phyloP scores from a whole-genome alignment of 1,140 invertebrate genomes.

The Aphidius gifuensis region DNA sequence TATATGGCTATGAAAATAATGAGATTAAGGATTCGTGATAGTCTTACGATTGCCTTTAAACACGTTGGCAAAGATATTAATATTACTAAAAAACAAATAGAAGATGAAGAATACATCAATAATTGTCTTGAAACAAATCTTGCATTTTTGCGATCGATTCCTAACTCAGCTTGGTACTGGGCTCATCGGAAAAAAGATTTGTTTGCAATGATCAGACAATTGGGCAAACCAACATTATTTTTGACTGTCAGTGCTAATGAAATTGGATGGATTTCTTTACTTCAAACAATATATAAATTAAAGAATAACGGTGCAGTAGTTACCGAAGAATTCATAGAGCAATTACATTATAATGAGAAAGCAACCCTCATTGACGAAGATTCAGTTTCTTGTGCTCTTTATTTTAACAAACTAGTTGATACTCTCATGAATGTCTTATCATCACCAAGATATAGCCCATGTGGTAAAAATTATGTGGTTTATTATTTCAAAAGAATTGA shows the following conservation, averaged over 20 bases:
- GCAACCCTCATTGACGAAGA: conserved; percentile 44
- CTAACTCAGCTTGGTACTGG: too few species aligned
- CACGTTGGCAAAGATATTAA: conserved; percentile 27
- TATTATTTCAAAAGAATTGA: conserved; percentile 42
- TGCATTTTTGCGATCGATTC: conserved; percentile 24
- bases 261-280: conserved; percentile 43
- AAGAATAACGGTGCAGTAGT: conserved; percentile 36
- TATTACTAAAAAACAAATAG: conserved; percentile 17
- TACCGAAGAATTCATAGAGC: too few species aligned
- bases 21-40: conserved; percentile 23
- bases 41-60: conserved; percentile 30
- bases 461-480: conserved; percentile 34
- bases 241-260: conserved; percentile 35
- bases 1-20: conserved; percentile 33
- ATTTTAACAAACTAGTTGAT: too few species aligned
- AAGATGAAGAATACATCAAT: conserved; percentile 23
- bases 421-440: too few species aligned
- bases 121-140: conserved; percentile 29
- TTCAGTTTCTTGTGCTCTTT: conserved; percentile 48
- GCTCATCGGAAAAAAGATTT: conserved; percentile 42
- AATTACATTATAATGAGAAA: conserved; percentile 35
- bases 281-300: conserved; percentile 44
- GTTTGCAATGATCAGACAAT: conserved; percentile 41
- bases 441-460: conserved; percentile 50
- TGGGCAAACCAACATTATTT: conserved; percentile 39